Evolutionary conservation across 1,140 invertebrate species (phyloP), one percentile per base, ranked within the genome.

Genomic region (Hydropsyche tenuis): DNA sequence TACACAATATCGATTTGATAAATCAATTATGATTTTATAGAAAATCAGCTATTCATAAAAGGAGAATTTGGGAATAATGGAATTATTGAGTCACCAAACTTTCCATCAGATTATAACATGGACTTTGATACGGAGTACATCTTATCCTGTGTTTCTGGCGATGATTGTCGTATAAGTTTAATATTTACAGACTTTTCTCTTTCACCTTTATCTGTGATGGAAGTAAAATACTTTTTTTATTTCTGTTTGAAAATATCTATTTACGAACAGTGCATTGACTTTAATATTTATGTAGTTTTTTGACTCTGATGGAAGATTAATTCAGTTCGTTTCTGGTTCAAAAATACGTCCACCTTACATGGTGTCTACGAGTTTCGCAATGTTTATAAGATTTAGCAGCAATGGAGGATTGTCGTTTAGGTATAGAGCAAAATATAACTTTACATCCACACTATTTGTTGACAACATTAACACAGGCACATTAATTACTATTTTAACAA

Each of bases 131-230:
- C 87, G 60, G 89, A 91, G 77, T 89, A 90, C 73, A 80, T 89
- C 1, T 84, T 91, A 23, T 86, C 83, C 9, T 88, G 89, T 78
- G 71, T 72, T 42, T 48, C 25, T 43, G 80, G 84, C 42, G 80
- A 84, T 16, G 80, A 81, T 1, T 89, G 89, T 75, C 78, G 83
- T 12, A 85, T 92, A 23, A 83, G 86, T 72, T 77, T 92, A n/a
- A 81, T 89, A 22, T 92, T 92, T 77, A 87, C 86, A n/a, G 90
- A 92, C 78, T 91, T 90, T 78, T 86, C 88, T 73, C 80, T 91
- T 43, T 87, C 89, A 0, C 80, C 86, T 2, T 87, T 87, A 43
- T 91, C 90, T 1, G 88, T 90, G 46, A 87, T 91, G 72, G 90
- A 91, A 86, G 90, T 90, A 78, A 77, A 72, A 7, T 22, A 56